These are phyloP conservation scores for Talpa occidentalis DNA, from an alignment of 2,113 vertebrate species.

Conservation along the genomic window DNA sequence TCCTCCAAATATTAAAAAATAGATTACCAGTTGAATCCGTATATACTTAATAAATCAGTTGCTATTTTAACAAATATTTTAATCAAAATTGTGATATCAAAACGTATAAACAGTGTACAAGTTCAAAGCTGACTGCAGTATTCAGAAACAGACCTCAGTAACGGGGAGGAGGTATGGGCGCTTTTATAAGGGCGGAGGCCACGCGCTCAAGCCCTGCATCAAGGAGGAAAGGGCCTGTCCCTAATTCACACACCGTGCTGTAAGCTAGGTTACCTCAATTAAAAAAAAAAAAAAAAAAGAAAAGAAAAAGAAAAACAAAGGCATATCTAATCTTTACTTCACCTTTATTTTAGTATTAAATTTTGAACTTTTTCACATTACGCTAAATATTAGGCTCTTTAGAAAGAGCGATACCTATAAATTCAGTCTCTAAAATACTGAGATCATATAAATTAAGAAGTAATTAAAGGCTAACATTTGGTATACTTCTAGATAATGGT, in stretches of 20 bases:
- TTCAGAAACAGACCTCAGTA: background rate
- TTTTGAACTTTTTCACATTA: background rate
- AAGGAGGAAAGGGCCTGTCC: no score
- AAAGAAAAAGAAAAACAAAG: background rate
- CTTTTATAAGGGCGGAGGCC: background rate
- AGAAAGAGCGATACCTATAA: rapidly evolving
- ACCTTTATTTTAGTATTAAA: background rate
- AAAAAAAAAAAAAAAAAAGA: no score
- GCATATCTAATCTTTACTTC: background rate
- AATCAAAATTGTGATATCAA: background rate
- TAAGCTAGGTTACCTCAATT: no score
- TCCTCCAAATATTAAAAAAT: conserved; percentile 30
- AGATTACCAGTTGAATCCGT: conserved; percentile 13
- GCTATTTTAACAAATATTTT: background rate
- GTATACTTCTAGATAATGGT: background rate
- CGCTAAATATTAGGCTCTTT: background rate
- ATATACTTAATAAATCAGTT: background rate
- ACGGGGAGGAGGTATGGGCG: rapidly evolving
- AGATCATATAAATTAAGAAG: background rate
- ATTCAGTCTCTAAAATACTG: background rate
- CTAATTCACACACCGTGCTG: no score
- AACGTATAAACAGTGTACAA: background rate
- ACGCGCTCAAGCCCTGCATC: no score
- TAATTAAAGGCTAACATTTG: background rate
- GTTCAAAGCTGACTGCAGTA: background rate